phyloP scores from a whole-genome alignment of 2,797 vertebrate genomes.

The Circus cinereus region DNA sequence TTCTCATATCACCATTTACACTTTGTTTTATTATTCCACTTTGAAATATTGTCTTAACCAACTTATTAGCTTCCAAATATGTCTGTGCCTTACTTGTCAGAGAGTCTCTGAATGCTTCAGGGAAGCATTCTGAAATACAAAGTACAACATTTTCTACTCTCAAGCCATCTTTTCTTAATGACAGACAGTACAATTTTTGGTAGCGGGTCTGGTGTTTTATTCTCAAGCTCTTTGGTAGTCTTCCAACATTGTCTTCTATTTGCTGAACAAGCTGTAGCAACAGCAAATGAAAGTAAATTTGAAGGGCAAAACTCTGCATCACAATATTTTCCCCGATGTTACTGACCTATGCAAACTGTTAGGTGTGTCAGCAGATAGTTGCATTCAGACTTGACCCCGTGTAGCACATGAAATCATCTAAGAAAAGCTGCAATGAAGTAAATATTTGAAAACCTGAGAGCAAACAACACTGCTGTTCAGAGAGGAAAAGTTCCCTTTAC shows the following conservation, averaged over 20 bases:
- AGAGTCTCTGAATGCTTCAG: not conserved
- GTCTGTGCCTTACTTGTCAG: not conserved
- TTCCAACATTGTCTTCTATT: not conserved
- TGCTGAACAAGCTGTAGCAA: not conserved
- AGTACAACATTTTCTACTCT: not conserved
- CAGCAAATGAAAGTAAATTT: not conserved
- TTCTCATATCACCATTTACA: not conserved
- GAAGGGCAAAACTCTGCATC: not conserved
- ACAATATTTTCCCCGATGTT: not conserved
- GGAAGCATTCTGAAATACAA: not conserved
- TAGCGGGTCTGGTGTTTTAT: not conserved
- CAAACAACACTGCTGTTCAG: not conserved
- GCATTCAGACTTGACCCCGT: not conserved
- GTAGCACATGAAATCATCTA: not conserved
- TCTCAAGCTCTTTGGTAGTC: not conserved
- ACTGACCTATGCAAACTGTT: conserved; percentile 6
- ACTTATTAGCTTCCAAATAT: not conserved
- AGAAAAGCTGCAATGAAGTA: not conserved
- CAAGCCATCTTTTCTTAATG: not conserved
- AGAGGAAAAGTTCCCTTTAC: not conserved
- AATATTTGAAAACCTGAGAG: conserved; percentile 15
- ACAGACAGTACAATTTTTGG: not conserved
- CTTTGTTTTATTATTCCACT: not conserved
- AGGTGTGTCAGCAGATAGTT: conserved; percentile 3
- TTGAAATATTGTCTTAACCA: not conserved